Percentiles rank a stretch among this genome's conserved stretches.
phyloP scores from a whole-genome alignment of 2,888 invertebrate genomes.

The Sinhomidia bicolor region DNA sequence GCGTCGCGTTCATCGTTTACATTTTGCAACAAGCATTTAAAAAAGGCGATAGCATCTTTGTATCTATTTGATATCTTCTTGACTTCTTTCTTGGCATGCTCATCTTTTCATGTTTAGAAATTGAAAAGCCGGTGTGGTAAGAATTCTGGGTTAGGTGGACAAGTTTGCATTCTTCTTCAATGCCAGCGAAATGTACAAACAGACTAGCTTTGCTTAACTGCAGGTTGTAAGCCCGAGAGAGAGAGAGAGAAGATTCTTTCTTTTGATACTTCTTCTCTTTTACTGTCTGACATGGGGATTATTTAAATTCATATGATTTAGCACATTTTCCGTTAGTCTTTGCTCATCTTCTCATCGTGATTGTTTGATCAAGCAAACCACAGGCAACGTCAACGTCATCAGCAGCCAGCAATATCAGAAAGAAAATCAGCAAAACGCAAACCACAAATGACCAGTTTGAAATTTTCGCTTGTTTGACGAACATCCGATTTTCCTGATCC shows the following conservation, averaged over 20 bases:
- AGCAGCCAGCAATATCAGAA: background rate
- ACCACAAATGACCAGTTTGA: slow-evolving; percentile 48
- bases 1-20: background rate
- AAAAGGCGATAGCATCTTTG: slow-evolving; percentile 20
- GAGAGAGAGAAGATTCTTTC: slow-evolving; percentile 24
- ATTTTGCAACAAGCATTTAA: slow-evolving; percentile 4
- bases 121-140: slow-evolving; percentile 68
- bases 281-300: slow-evolving; percentile 55
- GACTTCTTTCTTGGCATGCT: background rate
- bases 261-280: slow-evolving; percentile 37
- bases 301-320: slow-evolving; percentile 77
- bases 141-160: slow-evolving; percentile 75
- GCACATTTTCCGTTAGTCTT: slow-evolving; percentile 73
- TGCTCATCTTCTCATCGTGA: slow-evolving; percentile 61
- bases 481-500: slow-evolving; percentile 34
- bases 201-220: background rate
- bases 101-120: slow-evolving; percentile 39
- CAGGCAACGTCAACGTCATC: no score
- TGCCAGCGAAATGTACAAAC: background rate
- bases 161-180: slow-evolving; percentile 50
- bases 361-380: slow-evolving; percentile 61
- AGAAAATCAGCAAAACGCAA: background rate
- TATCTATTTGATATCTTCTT: background rate
- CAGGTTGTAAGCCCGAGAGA: slow-evolving; percentile 31
- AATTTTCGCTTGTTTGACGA: slow-evolving; percentile 17